A percentile compares a stretch with the other conserved stretches of the same genome.
phyloP scores from a whole-genome alignment of 1,140 invertebrate species.

The Bombus waltoni region DNA sequence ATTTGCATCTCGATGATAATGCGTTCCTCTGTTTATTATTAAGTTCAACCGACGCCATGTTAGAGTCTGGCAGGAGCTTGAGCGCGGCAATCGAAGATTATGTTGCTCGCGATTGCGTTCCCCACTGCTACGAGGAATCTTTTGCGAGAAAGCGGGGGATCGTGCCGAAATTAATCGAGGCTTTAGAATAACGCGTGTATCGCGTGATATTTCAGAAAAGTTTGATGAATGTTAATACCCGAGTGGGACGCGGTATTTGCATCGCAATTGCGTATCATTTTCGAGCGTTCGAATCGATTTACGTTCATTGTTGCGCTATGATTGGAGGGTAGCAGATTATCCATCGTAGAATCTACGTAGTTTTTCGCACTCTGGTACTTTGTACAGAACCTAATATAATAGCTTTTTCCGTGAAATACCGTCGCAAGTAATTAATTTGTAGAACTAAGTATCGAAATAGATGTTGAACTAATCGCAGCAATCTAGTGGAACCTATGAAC shows the following conservation, averaged over 20 bases:
- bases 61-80: background rate
- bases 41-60: background rate
- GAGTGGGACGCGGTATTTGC: background rate
- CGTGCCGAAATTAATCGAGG: background rate
- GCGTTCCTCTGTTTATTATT: slow-evolving; percentile 44
- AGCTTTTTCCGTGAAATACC: no score
- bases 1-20: slow-evolving; percentile 50
- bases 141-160: background rate
- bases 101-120: background rate
- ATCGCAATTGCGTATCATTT: background rate
- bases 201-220: background rate
- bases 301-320: background rate
- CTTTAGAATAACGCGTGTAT: background rate
- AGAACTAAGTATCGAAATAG: no score
- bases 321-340: no score
- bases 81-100: background rate
- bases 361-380: no score
- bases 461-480: no score
- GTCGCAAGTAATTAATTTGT: no score
- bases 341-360: no score
- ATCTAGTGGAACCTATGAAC: no score
- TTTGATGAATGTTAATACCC: background rate
- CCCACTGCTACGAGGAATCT: background rate
- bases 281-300: background rate
- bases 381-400: no score